phyloP scores from a whole-genome alignment of 2,113 vertebrate species.

The Tyrannus savana region DNA sequence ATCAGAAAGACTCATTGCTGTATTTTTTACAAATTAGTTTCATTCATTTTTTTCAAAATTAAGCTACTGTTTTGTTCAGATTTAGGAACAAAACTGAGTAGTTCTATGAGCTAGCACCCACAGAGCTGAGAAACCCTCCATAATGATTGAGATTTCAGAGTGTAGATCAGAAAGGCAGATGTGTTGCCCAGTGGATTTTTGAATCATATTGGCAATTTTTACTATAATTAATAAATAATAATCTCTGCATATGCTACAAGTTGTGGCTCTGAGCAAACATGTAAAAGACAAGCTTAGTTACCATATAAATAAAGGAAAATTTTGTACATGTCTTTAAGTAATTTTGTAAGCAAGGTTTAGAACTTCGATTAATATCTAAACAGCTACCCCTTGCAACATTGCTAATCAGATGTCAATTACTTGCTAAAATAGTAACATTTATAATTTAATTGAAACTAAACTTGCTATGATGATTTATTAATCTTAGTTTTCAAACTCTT shows the following conservation, averaged over 20 bases:
- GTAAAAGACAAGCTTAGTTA: not conserved
- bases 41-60: not conserved
- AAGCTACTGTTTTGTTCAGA: not conserved
- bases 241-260: not conserved
- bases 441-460: slow-evolving; percentile 72
- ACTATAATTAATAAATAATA: slow-evolving; percentile 15
- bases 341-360: slow-evolving; percentile 33
- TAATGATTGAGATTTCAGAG: not conserved
- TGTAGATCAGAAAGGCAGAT: not conserved
- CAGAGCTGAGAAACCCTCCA: not conserved
- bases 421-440: slow-evolving; percentile 65
- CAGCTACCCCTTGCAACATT: slow-evolving; percentile 30
- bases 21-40: slow-evolving; percentile 29
- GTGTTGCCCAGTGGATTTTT: not conserved
- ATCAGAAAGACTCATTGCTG: not conserved
- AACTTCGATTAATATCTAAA: slow-evolving; percentile 61
- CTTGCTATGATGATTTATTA: slow-evolving; percentile 71
- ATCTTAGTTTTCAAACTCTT: slow-evolving; percentile 68
- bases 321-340: not conserved
- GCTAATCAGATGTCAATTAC: slow-evolving; percentile 69
- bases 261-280: not conserved
- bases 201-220: not conserved
- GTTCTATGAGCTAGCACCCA: not conserved
- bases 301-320: slow-evolving; percentile 32
- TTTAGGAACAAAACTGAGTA: not conserved